These are phyloP conservation scores for Sylvilagus floridanus DNA, from an alignment of 2,797 vertebrate genomes.

Conservation along the genomic window DNA sequence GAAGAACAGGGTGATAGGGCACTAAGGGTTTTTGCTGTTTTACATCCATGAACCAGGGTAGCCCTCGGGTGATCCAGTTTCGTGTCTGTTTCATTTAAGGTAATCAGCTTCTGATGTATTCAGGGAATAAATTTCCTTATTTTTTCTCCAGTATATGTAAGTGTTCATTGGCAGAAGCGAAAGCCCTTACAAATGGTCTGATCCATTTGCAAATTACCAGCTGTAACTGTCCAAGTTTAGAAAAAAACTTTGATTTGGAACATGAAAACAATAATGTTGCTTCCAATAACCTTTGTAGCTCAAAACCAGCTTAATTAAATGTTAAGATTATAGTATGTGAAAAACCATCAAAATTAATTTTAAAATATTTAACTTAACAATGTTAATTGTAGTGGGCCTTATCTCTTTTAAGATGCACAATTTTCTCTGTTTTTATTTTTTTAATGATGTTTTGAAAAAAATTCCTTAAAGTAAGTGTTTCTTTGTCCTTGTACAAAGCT, in stretches of 20 bases:
- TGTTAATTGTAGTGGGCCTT: constrained; percentile 15
- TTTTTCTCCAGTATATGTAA: constrained; percentile 46
- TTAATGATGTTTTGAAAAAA: not conserved
- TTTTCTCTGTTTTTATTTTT: not conserved
- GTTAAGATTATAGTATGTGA: not conserved
- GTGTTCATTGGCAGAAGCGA: constrained; percentile 37
- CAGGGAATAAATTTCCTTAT: constrained; percentile 65
- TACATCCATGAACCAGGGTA: constrained; percentile 59
- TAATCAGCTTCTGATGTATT: constrained; percentile 65
- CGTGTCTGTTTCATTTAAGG: constrained; percentile 73
- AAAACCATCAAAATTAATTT: constrained; percentile 36
- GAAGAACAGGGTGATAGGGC: not conserved
- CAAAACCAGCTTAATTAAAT: constrained; percentile 55
- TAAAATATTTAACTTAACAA: constrained; percentile 34
- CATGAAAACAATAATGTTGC: constrained; percentile 18
- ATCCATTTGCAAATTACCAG: constrained; percentile 52
- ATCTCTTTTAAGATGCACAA: not conserved
- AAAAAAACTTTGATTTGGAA: constrained; percentile 56
- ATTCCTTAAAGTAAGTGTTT: not conserved
- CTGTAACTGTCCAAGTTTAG: constrained; percentile 37
- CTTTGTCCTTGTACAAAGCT: not conserved
- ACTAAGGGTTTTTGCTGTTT: constrained; percentile 64
- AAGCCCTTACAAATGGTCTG: constrained; percentile 56
- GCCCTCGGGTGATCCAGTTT: constrained; percentile 68
- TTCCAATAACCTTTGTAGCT: constrained; percentile 27